Base-by-base conservation (phyloP, 2,113 vertebrate species). In the Phoxinus phoxinus region DNA sequence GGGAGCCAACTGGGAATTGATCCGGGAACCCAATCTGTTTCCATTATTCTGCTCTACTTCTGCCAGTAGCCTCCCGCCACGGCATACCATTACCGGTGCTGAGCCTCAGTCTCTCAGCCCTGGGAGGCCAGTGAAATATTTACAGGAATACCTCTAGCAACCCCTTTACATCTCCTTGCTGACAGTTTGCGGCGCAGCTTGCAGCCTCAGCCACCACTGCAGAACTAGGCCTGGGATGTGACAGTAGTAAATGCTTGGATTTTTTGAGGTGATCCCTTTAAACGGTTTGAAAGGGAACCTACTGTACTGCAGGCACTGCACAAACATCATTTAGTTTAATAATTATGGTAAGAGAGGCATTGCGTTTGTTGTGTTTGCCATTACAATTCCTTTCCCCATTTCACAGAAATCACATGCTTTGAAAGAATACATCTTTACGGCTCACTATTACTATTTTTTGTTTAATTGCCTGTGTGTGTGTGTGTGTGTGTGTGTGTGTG, bases 1-100 rank as follows among this genome's bases (percentile, higher is more conserved):
- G 88, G 77, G n/a, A 86, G 86, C 89, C 74, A 80, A 78, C 3
- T 77, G 84, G 88, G 89, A 91, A 92, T 91, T 91, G 90, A 93
- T 93, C 92, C 71, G 30, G 71, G 87, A 67, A 88, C 86, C 83
- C 27, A 53, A 81, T 89, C 90, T 61, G 17, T 86, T 89, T 86
- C 86, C 87, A 90, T 88, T 92, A 90, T 92, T 90, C 73, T 92
- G 87, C 90, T 92, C 87, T 76, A 87, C 84, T 89, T 90, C 89
- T 89, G 89, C 90, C 85, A 85, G 27, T 32, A 9, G 48, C 19
- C 32, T 63, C 37, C 63, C 61, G 46, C 79, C 78, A 83, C n/a
- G 41, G 35, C 65, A 17, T 67, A 71, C 79, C 73, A 77, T 69
- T 85, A 75, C 72, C 21, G 23, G 59, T 69, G 63, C 61, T 69